phyloP scores from a whole-genome alignment of 2,113 vertebrate species.

The Xiphophorus maculatus region DNA sequence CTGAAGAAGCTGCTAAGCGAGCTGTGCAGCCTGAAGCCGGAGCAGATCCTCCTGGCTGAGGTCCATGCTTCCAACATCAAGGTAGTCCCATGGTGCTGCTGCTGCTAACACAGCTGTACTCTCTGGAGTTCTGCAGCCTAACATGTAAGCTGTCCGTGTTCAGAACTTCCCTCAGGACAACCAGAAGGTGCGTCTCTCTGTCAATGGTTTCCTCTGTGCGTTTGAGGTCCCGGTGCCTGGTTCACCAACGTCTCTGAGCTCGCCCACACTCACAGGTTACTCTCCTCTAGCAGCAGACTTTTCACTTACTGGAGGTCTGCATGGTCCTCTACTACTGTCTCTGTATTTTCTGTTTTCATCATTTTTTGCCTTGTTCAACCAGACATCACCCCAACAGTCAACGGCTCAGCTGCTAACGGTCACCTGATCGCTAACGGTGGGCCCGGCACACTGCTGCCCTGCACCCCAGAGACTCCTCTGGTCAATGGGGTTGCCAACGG shows the following conservation, averaged over 20 bases:
- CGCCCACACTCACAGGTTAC: slow-evolving; percentile 88
- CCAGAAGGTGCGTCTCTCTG: slow-evolving; percentile 94
- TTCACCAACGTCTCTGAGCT: slow-evolving; percentile 88
- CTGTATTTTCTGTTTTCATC: not conserved
- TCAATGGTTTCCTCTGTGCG: slow-evolving; percentile 93
- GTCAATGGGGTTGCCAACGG: slow-evolving; percentile 86
- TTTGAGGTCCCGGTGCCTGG: slow-evolving; percentile 95
- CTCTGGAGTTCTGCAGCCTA: not conserved
- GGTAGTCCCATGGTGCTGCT: slow-evolving; percentile 51
- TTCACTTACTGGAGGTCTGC: fast-evolving
- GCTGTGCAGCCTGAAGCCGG: slow-evolving; percentile 91
- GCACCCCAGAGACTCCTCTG: slow-evolving; percentile 81
- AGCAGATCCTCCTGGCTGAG: slow-evolving; percentile 96
- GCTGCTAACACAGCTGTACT: not conserved
- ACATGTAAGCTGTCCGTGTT: slow-evolving; percentile 2
- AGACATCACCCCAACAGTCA: slow-evolving; percentile 77
- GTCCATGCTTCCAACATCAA: slow-evolving; percentile 97
- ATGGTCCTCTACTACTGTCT: not conserved
- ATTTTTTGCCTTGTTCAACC: slow-evolving; percentile 9
- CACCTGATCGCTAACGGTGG: slow-evolving; percentile 87
- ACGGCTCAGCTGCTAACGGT: slow-evolving; percentile 83
- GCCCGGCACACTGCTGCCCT: slow-evolving; percentile 85
- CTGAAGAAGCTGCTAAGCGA: slow-evolving; percentile 96
- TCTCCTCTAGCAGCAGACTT: not conserved
- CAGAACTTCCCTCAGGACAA: slow-evolving; percentile 98